Percentiles rank a stretch among this genome's conserved stretches.
These are phyloP conservation scores for Agraylea sexmaculata DNA, from an alignment of 1,140 invertebrate genomes.

Conservation along the genomic window DNA sequence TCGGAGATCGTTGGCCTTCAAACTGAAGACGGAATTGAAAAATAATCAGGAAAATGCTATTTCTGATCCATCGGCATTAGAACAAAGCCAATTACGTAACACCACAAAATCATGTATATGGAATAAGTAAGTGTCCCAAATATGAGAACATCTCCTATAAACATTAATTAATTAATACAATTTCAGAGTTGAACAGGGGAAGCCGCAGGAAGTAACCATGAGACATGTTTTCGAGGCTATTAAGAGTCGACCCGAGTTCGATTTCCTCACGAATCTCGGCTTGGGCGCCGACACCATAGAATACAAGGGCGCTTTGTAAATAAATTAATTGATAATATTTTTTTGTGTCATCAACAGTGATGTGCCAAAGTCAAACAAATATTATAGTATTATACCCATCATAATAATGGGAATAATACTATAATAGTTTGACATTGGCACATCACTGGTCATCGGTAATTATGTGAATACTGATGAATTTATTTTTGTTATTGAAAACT, in stretches of 20 bases:
- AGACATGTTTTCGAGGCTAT: not conserved
- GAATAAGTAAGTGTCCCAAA: not conserved
- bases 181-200: not conserved
- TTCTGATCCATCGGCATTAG: too few species aligned
- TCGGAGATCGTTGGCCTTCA: slow-evolving; percentile 23
- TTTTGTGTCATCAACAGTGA: too few species aligned
- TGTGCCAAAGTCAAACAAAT: too few species aligned
- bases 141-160: not conserved
- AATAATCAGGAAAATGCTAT: too few species aligned
- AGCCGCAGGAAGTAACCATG: not conserved
- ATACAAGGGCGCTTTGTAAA: not conserved
- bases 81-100: slow-evolving; percentile 12
- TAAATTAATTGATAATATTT: too few species aligned
- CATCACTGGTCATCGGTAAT: too few species aligned
- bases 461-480: too few species aligned
- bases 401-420: too few species aligned
- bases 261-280: not conserved
- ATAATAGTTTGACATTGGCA: too few species aligned
- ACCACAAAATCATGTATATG: not conserved
- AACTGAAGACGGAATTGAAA: slow-evolving; percentile 10
- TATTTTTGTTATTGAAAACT: too few species aligned
- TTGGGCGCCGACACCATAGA: not conserved
- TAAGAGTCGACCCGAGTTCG: not conserved
- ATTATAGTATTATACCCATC: too few species aligned
- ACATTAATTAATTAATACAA: not conserved